These are phyloP conservation scores for Protaetia brevitarsis DNA, from an alignment of 1,140 invertebrate genomes.

Conservation along the genomic window DNA sequence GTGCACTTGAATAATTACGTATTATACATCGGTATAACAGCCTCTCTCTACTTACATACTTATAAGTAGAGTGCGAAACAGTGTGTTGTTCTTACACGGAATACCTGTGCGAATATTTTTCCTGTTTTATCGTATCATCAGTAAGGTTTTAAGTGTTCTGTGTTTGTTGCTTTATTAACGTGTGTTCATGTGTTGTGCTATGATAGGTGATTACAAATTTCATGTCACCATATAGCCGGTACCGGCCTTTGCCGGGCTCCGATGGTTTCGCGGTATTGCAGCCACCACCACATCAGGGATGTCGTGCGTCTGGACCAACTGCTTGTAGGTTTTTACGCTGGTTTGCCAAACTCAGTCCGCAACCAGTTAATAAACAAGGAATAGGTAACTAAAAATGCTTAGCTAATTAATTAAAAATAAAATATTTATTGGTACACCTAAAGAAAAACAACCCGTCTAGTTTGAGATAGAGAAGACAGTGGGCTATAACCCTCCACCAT, in stretches of 20 bases:
- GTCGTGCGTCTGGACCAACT: constrained; percentile 34
- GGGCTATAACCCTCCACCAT: too few species aligned
- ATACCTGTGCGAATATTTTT: background rate
- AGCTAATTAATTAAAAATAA: too few species aligned
- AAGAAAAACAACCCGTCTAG: too few species aligned
- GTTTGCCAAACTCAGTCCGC: constrained; percentile 46
- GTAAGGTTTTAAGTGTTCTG: background rate
- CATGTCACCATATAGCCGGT: constrained; percentile 49
- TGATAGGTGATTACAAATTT: constrained; percentile 18
- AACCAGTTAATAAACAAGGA: constrained; percentile 47
- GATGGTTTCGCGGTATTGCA: constrained; percentile 41
- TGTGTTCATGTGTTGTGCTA: background rate
- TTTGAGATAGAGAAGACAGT: too few species aligned
- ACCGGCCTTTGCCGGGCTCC: constrained; percentile 46
- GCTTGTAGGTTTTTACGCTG: constrained; percentile 47
- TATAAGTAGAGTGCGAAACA: background rate
- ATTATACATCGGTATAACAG: background rate
- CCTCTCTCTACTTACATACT: background rate
- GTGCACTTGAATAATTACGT: background rate
- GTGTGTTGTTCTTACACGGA: background rate
- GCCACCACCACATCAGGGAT: constrained; percentile 36
- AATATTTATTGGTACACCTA: too few species aligned
- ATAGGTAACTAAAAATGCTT: constrained; percentile 34
- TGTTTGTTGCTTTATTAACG: background rate
- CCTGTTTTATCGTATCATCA: background rate